These are phyloP conservation scores for Tauraco hartlaubi DNA, from an alignment of 2,797 vertebrate genomes.

Conservation along the genomic window DNA sequence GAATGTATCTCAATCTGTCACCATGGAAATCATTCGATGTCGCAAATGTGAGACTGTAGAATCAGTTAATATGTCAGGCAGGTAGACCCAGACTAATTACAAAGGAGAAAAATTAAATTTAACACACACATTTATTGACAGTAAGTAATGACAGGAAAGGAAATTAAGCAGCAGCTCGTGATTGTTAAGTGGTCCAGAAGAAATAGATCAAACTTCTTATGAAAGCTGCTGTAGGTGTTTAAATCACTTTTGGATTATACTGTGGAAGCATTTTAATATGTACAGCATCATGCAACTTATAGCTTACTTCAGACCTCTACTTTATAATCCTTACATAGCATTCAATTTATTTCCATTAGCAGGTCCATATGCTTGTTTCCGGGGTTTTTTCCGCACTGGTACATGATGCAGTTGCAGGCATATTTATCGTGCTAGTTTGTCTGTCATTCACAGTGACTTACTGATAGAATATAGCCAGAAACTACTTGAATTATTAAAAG, in stretches of 20 bases:
- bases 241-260: background rate
- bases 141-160: background rate
- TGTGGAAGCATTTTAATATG: background rate
- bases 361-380: background rate
- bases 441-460: background rate
- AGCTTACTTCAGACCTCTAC: background rate
- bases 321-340: background rate
- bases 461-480: background rate
- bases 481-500: background rate
- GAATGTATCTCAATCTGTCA: conserved; percentile 7
- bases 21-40: conserved; percentile 37
- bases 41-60: background rate
- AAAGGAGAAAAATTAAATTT: conserved; percentile 3
- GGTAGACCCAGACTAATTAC: conserved; percentile 20
- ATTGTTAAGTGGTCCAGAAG: conserved; percentile 21
- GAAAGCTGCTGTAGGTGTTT: background rate
- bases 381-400: rapidly evolving
- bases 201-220: conserved; percentile 23
- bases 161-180: background rate
- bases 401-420: background rate
- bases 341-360: background rate
- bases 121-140: background rate
- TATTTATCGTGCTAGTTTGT: background rate
- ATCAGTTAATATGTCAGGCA: conserved; percentile 29
- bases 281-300: background rate